A percentile compares a stretch with the other conserved stretches of the same genome.
Evolutionary conservation across 2,888 invertebrate genomes (phyloP).

Genomic region (Nowickia ferox): DNA sequence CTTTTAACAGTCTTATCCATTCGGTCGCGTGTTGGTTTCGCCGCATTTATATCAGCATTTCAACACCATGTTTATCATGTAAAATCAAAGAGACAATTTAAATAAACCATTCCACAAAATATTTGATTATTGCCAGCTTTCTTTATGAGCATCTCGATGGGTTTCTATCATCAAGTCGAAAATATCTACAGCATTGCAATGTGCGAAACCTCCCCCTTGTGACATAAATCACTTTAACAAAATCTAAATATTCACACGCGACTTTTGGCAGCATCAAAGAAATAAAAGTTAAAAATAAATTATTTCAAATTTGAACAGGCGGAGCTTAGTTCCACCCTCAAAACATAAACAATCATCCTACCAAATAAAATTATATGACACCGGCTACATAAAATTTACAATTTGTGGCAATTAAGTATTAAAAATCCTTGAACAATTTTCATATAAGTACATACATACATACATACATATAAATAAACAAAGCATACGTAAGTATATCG

Average conservation of each 20-base stretch:
- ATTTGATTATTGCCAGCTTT: slow-evolving; percentile 10
- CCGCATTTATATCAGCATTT: slow-evolving; percentile 59
- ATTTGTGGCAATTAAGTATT: slow-evolving; percentile 50
- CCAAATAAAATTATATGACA: slow-evolving; percentile 23
- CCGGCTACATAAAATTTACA: slow-evolving; percentile 44
- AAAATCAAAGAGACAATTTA: slow-evolving; percentile 59
- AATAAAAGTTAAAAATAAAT: slow-evolving; percentile 29
- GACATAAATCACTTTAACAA: slow-evolving; percentile 70
- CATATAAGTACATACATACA: too few relatives aligned
- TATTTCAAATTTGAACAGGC: slow-evolving; percentile 48
- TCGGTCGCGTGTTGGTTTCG: slow-evolving; percentile 54
- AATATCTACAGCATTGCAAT: slow-evolving; percentile 39
- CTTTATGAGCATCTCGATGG: slow-evolving; percentile 61
- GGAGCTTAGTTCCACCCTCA: slow-evolving; percentile 60
- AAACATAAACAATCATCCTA: slow-evolving; percentile 44
- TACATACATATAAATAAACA: neutral
- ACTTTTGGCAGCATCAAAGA: slow-evolving; percentile 63
- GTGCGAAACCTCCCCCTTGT: slow-evolving; percentile 60
- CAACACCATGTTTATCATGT: slow-evolving; percentile 59
- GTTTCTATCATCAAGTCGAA: slow-evolving; percentile 58
- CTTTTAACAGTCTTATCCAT: slow-evolving; percentile 13
- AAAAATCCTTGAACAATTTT: slow-evolving; percentile 16
- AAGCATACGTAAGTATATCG: neutral
- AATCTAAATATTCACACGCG: slow-evolving; percentile 72
- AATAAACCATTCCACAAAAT: slow-evolving; percentile 44